Conservation (phyloP, 2,797 vertebrate species). For the Chiroxiphia lanceolata region DNA sequence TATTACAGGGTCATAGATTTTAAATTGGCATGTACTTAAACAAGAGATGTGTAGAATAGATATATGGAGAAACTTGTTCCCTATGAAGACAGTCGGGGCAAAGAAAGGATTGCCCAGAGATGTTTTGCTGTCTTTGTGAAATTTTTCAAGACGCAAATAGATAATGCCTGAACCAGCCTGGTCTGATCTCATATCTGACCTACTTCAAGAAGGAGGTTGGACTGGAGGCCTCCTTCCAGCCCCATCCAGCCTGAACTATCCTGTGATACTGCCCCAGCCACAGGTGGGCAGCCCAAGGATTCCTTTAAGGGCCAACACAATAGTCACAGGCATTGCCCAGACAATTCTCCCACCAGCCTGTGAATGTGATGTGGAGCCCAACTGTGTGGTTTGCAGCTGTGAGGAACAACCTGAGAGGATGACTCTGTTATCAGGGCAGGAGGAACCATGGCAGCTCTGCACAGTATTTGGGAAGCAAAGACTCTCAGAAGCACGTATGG, state of each 20-base stretch:
- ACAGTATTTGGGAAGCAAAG: not conserved
- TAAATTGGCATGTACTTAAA: not conserved
- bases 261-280: not conserved
- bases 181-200: not conserved
- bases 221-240: not conserved
- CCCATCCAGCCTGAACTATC: not conserved
- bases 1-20: not conserved
- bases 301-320: not conserved
- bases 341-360: not conserved
- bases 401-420: not conserved
- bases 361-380: not conserved
- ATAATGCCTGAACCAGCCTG: not conserved
- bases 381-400: not conserved
- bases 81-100: not conserved
- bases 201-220: not conserved
- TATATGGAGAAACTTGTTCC: not conserved
- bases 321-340: rapidly evolving
- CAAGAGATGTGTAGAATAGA: not conserved
- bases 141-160: not conserved
- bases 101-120: not conserved
- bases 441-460: not conserved
- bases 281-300: not conserved
- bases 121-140: not conserved
- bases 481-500: not conserved
- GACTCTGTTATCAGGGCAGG: not conserved